phyloP scores from a whole-genome alignment of 2,888 invertebrate species.

The Amiota communis region DNA sequence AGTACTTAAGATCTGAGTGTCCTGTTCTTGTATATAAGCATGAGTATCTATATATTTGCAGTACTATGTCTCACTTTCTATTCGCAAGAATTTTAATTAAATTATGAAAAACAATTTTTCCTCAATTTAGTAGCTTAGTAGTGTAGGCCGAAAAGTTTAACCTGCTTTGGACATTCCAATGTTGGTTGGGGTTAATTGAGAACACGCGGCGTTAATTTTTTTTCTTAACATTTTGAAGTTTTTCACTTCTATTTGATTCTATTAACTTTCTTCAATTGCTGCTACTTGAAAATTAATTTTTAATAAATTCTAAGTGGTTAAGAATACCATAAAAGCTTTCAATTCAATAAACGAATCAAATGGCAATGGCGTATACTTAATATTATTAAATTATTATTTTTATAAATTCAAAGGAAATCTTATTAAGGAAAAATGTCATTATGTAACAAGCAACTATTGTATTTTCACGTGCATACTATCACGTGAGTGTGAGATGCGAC shows the following conservation, averaged over 20 bases:
- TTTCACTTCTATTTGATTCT: constrained; percentile 20
- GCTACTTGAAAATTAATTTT: constrained; percentile 29
- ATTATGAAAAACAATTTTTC: constrained; percentile 50
- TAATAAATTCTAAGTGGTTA: constrained; percentile 44
- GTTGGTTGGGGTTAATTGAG: constrained; percentile 45
- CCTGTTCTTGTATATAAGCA: constrained; percentile 8
- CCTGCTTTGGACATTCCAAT: neutral
- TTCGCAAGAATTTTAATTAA: constrained; percentile 59
- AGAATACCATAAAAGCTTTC: neutral
- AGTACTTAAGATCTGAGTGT: neutral
- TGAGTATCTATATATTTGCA: constrained; percentile 16
- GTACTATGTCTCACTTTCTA: constrained; percentile 5
- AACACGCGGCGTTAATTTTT: constrained; percentile 44
- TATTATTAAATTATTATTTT: no score
- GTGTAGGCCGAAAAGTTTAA: neutral
- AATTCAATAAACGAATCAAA: no score
- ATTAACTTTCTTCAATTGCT: neutral
- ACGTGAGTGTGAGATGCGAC: constrained; percentile 30
- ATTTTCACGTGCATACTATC: neutral
- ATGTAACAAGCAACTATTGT: no score
- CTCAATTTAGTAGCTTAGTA: neutral
- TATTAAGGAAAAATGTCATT: no score
- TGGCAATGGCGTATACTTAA: no score
- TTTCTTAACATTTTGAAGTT: constrained; percentile 47
- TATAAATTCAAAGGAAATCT: no score